Evolutionary conservation across 1,140 invertebrate genomes (phyloP).

Genomic region (Lysiphlebus fabarum): DNA sequence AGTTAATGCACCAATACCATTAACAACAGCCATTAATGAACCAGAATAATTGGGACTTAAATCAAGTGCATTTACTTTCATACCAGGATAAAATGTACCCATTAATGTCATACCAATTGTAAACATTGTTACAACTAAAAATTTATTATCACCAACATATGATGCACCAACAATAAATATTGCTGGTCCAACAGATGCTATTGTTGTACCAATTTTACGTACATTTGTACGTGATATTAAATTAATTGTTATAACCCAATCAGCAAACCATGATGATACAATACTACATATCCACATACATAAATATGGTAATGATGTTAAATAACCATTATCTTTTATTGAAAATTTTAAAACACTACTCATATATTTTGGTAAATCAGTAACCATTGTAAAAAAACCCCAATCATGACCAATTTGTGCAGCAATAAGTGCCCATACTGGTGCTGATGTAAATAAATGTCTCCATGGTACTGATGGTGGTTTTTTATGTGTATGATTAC

Average conservation of each 20-base stretch:
- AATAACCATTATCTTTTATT: conserved; percentile 66
- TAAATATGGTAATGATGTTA: conserved; percentile 67
- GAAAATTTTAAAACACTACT: conserved; percentile 71
- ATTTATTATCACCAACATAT: conserved; percentile 71
- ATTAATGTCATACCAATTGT: conserved; percentile 70
- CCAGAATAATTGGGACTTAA: conserved; percentile 79
- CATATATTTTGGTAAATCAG: conserved; percentile 91
- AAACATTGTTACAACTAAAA: conserved; percentile 64
- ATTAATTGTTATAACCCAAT: conserved; percentile 62
- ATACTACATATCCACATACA: conserved; percentile 71
- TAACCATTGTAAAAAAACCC: conserved; percentile 92
- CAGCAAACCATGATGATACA: conserved; percentile 63
- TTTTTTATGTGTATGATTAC: conserved; percentile 54
- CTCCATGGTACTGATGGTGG: conserved; percentile 68
- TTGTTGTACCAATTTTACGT: conserved; percentile 70
- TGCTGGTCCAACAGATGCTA: conserved; percentile 67
- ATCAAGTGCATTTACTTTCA: conserved; percentile 78
- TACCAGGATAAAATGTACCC: conserved; percentile 71
- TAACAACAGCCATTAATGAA: conserved; percentile 77
- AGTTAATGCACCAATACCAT: conserved; percentile 76
- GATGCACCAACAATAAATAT: conserved; percentile 76
- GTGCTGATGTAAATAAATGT: conserved; percentile 70
- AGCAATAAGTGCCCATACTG: conserved; percentile 70
- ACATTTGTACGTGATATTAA: conserved; percentile 60
- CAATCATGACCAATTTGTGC: conserved; percentile 85